A percentile compares a stretch with the other conserved stretches of the same genome.
Conservation (phyloP, 2,888 invertebrate genomes). For the Eudemis profundana region DNA sequence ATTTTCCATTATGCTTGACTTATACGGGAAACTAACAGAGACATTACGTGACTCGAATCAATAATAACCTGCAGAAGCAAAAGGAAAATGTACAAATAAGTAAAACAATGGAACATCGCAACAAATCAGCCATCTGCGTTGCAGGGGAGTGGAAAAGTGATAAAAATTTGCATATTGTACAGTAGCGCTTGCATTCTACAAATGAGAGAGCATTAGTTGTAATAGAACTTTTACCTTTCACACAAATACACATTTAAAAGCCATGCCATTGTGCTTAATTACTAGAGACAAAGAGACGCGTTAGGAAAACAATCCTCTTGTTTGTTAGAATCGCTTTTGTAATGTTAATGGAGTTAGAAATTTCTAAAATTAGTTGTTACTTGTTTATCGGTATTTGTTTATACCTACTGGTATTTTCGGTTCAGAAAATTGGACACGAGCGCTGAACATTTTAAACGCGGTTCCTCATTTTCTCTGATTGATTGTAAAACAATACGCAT, state of each 20-base stretch:
- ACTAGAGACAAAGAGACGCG: slow-evolving; percentile 5
- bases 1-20: slow-evolving; percentile 1
- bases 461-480: too few relatives aligned
- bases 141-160: background rate
- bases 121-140: background rate
- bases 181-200: background rate
- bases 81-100: slow-evolving; percentile 17
- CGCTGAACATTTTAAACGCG: too few relatives aligned
- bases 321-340: background rate
- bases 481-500: too few relatives aligned
- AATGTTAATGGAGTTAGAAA: background rate
- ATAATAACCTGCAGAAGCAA: slow-evolving; percentile 18
- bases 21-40: slow-evolving; percentile 8
- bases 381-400: background rate
- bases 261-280: slow-evolving; percentile 10
- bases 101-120: slow-evolving; percentile 23
- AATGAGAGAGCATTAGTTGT: background rate
- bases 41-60: slow-evolving; percentile 29
- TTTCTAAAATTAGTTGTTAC: background rate
- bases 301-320: slow-evolving; percentile 8
- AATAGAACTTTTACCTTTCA: background rate
- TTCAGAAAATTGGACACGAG: too few relatives aligned
- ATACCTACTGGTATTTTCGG: background rate
- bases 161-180: background rate
- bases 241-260: background rate